phyloP scores from a whole-genome alignment of 64 coral and sea anemone genomes.

The Catalaphyllia jardinei region DNA sequence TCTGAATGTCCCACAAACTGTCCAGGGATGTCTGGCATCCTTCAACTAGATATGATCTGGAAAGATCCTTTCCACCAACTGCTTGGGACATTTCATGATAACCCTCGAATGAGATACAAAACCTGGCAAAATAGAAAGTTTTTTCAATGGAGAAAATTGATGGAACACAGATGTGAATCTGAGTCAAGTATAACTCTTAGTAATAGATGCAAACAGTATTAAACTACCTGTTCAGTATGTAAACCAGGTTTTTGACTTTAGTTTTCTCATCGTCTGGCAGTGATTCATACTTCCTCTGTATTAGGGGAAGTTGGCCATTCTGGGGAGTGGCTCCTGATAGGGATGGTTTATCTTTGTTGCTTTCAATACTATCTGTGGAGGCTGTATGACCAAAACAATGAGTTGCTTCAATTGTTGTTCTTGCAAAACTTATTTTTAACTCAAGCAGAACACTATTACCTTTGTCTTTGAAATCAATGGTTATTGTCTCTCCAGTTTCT shows the following conservation, averaged over 20 bases:
- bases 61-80: background rate
- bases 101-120: conserved; percentile 22
- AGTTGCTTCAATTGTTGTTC: no score
- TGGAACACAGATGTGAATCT: background rate
- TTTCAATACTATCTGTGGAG: conserved; percentile 7
- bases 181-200: background rate
- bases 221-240: conserved; percentile 14
- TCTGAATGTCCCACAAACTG: background rate
- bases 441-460: background rate
- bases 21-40: conserved; percentile 4
- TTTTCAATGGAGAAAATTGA: background rate
- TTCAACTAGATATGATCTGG: conserved; percentile 8
- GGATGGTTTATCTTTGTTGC: conserved; percentile 24
- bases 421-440: background rate
- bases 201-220: no score
- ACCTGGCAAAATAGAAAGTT: background rate
- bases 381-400: background rate
- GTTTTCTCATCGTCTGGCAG: conserved; percentile 1
- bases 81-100: conserved; percentile 47
- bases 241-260: conserved; percentile 9
- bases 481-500: background rate
- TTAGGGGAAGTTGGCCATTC: background rate
- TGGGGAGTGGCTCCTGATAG: background rate
- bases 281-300: background rate
- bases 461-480: background rate